Conservation (phyloP, 2,113 vertebrate genomes). For the Neolamprologus caudopunctatus region DNA sequence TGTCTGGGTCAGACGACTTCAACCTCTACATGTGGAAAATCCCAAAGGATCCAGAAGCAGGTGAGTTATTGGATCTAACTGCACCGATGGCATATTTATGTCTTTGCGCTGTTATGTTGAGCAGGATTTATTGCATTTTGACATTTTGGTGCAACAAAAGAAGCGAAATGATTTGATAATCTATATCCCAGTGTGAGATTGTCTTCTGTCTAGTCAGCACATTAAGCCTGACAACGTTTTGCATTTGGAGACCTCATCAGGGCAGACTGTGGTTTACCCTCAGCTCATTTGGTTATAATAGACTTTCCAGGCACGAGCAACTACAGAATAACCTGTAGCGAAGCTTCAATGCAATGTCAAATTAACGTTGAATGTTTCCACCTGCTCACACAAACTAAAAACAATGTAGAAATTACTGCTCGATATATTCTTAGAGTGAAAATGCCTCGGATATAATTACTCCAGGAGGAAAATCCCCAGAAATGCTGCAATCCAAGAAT, state of each 20-base stretch:
- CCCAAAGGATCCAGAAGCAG: slow-evolving; percentile 92
- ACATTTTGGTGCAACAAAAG: background rate
- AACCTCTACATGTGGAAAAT: slow-evolving; percentile 99
- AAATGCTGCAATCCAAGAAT: slow-evolving; percentile 9
- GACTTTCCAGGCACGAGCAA: background rate
- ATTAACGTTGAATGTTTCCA: background rate
- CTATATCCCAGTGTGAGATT: background rate
- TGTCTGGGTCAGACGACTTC: slow-evolving; percentile 98
- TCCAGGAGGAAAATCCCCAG: background rate
- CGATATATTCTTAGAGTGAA: background rate
- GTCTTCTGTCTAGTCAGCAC: background rate
- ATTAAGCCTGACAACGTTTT: background rate
- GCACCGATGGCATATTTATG: background rate
- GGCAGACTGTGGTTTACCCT: background rate
- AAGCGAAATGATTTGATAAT: background rate
- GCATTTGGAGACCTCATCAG: background rate
- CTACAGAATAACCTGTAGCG: background rate
- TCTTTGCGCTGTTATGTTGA: background rate
- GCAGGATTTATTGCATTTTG: background rate
- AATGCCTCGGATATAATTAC: background rate
- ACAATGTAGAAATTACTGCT: background rate
- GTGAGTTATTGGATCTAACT: slow-evolving; percentile 49
- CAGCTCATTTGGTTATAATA: background rate
- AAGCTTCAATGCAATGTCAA: background rate
- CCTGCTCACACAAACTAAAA: background rate